phyloP scores from a whole-genome alignment of 2,797 vertebrate genomes.

The Crax fasciolata region DNA sequence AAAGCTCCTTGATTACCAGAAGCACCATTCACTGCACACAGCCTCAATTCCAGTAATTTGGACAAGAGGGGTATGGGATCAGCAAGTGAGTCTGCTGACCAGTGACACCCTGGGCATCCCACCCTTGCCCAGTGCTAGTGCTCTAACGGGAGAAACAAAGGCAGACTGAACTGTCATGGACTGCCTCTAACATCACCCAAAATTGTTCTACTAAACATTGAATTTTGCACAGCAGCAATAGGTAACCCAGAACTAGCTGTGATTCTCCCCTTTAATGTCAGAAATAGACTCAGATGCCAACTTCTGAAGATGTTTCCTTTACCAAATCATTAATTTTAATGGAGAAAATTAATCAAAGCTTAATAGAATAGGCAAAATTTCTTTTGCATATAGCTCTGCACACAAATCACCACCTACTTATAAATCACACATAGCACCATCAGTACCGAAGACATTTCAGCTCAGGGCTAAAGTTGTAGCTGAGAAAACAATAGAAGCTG shows the following conservation, averaged over 20 bases:
- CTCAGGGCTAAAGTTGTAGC: neutral
- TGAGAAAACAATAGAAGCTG: neutral
- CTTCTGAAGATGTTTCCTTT: neutral
- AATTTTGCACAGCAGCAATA: neutral
- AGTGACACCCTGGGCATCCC: no score
- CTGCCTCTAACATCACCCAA: neutral
- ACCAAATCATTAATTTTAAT: neutral
- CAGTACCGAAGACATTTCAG: neutral
- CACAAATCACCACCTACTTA: neutral
- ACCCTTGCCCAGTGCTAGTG: neutral
- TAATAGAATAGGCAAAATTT: neutral
- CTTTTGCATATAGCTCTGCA: neutral
- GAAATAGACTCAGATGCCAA: neutral
- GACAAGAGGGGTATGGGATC: neutral
- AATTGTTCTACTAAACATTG: neutral
- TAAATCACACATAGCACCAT: neutral
- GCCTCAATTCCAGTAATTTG: fast-evolving
- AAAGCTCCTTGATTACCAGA: neutral
- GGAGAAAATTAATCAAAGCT: neutral
- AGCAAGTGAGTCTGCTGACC: neutral
- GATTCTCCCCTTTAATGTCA: neutral
- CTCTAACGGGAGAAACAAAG: no score
- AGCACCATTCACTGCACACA: neutral
- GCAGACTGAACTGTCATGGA: neutral
- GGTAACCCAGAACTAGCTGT: neutral